Evolutionary conservation across 2,113 vertebrate genomes (phyloP), one percentile per base, ranked within the genome.

Genomic region (Dromaius novaehollandiae): DNA sequence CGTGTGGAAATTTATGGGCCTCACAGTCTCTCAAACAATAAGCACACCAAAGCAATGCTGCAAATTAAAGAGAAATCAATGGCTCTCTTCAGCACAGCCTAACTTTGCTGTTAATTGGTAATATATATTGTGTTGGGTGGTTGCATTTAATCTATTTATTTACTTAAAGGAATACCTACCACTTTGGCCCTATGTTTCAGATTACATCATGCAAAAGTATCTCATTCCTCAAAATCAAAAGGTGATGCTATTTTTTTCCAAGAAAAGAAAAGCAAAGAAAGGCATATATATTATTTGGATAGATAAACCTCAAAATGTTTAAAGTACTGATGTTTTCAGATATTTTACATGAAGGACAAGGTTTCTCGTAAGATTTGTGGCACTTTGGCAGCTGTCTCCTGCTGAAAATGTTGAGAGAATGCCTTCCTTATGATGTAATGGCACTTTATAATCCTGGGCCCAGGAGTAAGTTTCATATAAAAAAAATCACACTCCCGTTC

Each of bases 61-160:
- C 63, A 93, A 95, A 91, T 93, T 91, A 88, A 89, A 92, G 44
- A 77, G 15, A 90, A 89, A 81, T 80, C 44, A 70, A 93, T 95
- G 0, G 20, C 69, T 95, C 93, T 58, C 22, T 91, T 91, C 91
- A 63, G 40, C 71, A 77, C 15, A 0, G 24, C 65, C 60, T 89
- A 86, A 80, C 2, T 10, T 36, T 77, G 70, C 26, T 88, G 24
- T 82, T 94, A 94, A 94, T 80, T 82, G 53, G 26, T 50, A 89
- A 95, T 77, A 89, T 38, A 65, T 80, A 74, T 93, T 77, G 53
- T 91, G 44, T 58, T 87, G 86, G 48, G 26, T 58, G 46, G 58
- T 80, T 88, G 34, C 50, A 92, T 66, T 64, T 93, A 74, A 79
- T 65, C 21, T 84, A 40, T 84, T 93, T 89, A 26, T 90, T 89